These are phyloP conservation scores for Pachycephala philippinensis DNA, from an alignment of 2,113 vertebrate species.

Conservation along the genomic window DNA sequence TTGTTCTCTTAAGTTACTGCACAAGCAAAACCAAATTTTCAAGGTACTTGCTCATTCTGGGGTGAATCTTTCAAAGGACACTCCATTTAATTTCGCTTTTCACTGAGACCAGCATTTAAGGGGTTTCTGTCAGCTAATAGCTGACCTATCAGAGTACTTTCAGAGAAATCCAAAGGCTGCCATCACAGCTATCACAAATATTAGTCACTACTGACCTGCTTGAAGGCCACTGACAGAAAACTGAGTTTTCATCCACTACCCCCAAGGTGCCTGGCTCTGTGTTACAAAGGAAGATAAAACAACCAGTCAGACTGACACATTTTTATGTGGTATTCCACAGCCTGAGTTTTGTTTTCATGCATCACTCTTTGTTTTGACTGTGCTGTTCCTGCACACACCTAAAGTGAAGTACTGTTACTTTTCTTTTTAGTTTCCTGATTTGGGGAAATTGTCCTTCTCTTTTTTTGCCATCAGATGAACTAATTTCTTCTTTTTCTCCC, in stretches of 20 bases:
- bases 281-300: not conserved
- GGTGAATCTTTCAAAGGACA: not conserved
- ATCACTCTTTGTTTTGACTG: not conserved
- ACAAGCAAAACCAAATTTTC: not conserved
- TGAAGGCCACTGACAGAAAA: not conserved
- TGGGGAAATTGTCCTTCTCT: not conserved
- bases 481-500: not conserved
- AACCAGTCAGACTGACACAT: not conserved
- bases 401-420: not conserved
- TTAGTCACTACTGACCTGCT: not conserved
- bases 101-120: not conserved
- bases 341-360: not conserved
- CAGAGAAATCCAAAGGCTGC: not conserved
- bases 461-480: not conserved
- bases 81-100: not conserved
- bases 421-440: not conserved
- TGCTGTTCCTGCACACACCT: not conserved
- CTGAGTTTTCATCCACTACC: not conserved
- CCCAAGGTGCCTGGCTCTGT: not conserved
- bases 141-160: not conserved
- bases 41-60: not conserved
- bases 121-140: not conserved
- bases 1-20: not conserved
- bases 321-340: not conserved
- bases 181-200: not conserved